Conservation (phyloP, 2,888 invertebrate genomes). For the Athrips mouffetella region DNA sequence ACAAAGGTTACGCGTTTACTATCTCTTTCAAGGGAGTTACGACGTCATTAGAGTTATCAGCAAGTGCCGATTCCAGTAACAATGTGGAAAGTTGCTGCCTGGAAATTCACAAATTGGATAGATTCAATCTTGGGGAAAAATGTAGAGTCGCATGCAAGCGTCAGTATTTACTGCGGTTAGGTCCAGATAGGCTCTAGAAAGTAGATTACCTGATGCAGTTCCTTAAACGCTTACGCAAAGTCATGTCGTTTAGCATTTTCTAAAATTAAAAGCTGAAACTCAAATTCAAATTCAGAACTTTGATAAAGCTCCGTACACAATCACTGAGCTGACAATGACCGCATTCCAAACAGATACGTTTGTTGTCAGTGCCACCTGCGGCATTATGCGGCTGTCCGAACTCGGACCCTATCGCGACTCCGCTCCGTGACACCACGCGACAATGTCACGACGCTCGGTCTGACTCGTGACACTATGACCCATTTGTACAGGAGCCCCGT, state of each 20-base stretch:
- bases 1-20: not conserved
- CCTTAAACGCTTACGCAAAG: not conserved
- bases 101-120: constrained; percentile 7
- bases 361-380: constrained; percentile 35
- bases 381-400: constrained; percentile 43
- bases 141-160: no score
- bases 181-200: no score
- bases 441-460: constrained; percentile 37
- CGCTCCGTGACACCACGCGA: constrained; percentile 42
- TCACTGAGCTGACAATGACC: constrained; percentile 24
- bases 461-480: constrained; percentile 53
- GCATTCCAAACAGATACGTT: constrained; percentile 35
- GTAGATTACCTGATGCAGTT: no score
- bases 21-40: constrained; percentile 44
- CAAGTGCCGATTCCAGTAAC: constrained; percentile 4
- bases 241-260: not conserved
- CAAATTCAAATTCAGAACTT: constrained; percentile 5
- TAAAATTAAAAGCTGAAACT: constrained; percentile 14
- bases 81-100: constrained; percentile 6
- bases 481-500: constrained; percentile 43
- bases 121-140: constrained; percentile 1
- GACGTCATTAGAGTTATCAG: constrained; percentile 72
- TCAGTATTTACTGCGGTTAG: no score
- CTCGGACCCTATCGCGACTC: constrained; percentile 27
- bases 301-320: constrained; percentile 29